phyloP scores from a whole-genome alignment of 2,888 invertebrate genomes.

The Cephonodes hylas region DNA sequence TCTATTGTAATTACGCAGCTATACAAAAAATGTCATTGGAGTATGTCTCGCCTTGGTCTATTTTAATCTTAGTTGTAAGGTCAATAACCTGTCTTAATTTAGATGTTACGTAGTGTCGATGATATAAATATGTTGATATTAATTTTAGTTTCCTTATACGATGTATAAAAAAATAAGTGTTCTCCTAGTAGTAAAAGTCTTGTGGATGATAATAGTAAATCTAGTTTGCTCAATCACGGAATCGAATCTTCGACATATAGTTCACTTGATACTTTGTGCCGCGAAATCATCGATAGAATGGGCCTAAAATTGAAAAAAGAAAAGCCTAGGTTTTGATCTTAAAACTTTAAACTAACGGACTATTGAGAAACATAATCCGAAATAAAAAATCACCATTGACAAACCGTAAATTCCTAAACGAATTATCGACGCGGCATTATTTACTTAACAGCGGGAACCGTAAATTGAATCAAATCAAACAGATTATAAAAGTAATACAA shows the following conservation, averaged over 20 bases:
- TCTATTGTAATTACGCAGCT: neutral
- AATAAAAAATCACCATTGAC: neutral
- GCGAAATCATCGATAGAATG: no score
- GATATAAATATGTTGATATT: neutral
- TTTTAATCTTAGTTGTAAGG: neutral
- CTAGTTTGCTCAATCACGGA: no score
- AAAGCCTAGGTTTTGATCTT: no score
- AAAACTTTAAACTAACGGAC: no score
- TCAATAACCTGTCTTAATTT: neutral
- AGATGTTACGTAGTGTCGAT: neutral
- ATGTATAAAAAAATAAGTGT: no score
- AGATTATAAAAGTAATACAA: slow-evolving; percentile 15
- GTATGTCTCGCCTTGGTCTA: slow-evolving; percentile 2
- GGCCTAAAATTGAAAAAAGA: no score
- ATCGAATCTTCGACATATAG: no score
- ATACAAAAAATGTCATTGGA: neutral
- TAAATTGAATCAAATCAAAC: slow-evolving; percentile 17
- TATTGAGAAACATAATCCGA: neutral
- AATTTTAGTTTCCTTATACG: neutral
- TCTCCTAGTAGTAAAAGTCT: no score
- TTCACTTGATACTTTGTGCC: no score
- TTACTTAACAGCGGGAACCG: slow-evolving; percentile 9
- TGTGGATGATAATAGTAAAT: no score
- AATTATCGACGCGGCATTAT: neutral
- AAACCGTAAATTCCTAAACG: neutral